A percentile compares a stretch with the other conserved stretches of the same genome.
These are phyloP conservation scores for Sylvilagus floridanus DNA, from an alignment of 2,797 vertebrate genomes.

Conservation along the genomic window DNA sequence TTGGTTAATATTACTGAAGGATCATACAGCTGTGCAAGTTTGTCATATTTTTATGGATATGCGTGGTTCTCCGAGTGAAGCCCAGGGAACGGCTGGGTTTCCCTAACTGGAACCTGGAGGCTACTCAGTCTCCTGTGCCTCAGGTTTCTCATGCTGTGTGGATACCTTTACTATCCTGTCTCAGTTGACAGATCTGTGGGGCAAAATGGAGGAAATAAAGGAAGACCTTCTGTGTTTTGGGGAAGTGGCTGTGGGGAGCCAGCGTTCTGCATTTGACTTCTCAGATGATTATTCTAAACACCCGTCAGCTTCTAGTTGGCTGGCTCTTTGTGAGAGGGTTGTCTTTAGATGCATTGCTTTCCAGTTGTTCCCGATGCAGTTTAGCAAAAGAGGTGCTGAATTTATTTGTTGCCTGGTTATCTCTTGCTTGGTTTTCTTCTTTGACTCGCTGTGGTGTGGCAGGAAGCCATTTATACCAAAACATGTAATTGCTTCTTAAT, in stretches of 20 bases:
- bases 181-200: conserved; percentile 1
- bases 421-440: conserved; percentile 68
- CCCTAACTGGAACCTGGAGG: not conserved
- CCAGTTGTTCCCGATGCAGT: conserved; percentile 59
- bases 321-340: conserved; percentile 62
- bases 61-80: conserved; percentile 3
- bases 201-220: not conserved
- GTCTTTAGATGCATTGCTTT: conserved; percentile 64
- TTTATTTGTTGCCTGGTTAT: conserved; percentile 57
- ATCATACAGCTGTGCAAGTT: not conserved
- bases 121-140: not conserved
- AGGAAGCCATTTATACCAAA: conserved; percentile 57
- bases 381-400: conserved; percentile 60
- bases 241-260: conserved; percentile 9
- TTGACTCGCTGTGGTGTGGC: conserved; percentile 59
- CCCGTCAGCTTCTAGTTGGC: conserved; percentile 67
- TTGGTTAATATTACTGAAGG: conserved; percentile 20
- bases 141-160: not conserved
- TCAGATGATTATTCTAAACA: conserved; percentile 6
- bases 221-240: not conserved
- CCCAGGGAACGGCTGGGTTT: not conserved
- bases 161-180: not conserved
- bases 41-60: not conserved
- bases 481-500: conserved; percentile 66
- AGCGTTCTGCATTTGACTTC: conserved; percentile 51